A percentile compares a stretch with the other conserved stretches of the same genome.
Conservation (phyloP, 2,888 invertebrate species). For the Phanerotoma sp. region DNA sequence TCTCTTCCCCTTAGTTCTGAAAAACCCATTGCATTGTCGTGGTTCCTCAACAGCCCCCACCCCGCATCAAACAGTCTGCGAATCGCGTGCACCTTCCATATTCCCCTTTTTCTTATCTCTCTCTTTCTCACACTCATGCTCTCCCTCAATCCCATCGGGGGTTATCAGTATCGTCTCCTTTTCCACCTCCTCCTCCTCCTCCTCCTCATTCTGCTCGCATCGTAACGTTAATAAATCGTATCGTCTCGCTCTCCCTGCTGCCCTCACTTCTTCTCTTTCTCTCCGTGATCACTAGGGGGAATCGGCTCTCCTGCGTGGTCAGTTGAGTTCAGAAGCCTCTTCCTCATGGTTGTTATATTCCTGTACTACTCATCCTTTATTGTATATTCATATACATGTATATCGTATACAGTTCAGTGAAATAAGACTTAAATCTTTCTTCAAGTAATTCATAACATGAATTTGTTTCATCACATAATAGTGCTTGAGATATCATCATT, state of each 20-base stretch:
- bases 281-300: slow-evolving; percentile 2
- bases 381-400: neutral
- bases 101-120: slow-evolving; percentile 17
- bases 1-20: slow-evolving; percentile 12
- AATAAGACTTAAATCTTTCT: neutral
- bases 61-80: slow-evolving; percentile 15
- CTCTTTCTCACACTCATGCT: too few relatives aligned
- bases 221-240: slow-evolving; percentile 23
- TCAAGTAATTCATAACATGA: too few relatives aligned
- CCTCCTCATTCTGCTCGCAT: slow-evolving; percentile 10
- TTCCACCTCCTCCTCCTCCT: slow-evolving; percentile 8
- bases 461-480: too few relatives aligned
- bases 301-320: slow-evolving; percentile 25
- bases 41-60: slow-evolving; percentile 15
- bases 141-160: slow-evolving; percentile 16
- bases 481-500: too few relatives aligned
- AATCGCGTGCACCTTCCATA: slow-evolving; percentile 18
- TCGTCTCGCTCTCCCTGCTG: slow-evolving; percentile 13
- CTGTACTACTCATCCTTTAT: neutral
- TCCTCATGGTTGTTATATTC: slow-evolving; percentile 15
- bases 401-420: too few relatives aligned
- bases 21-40: slow-evolving; percentile 14
- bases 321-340: slow-evolving; percentile 33
- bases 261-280: slow-evolving; percentile 4
- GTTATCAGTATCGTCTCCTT: slow-evolving; percentile 16